Percentiles rank a stretch among this genome's conserved stretches.
These are phyloP conservation scores for Falcaria lacertinaria DNA, from an alignment of 2,888 invertebrate species.

Conservation along the genomic window DNA sequence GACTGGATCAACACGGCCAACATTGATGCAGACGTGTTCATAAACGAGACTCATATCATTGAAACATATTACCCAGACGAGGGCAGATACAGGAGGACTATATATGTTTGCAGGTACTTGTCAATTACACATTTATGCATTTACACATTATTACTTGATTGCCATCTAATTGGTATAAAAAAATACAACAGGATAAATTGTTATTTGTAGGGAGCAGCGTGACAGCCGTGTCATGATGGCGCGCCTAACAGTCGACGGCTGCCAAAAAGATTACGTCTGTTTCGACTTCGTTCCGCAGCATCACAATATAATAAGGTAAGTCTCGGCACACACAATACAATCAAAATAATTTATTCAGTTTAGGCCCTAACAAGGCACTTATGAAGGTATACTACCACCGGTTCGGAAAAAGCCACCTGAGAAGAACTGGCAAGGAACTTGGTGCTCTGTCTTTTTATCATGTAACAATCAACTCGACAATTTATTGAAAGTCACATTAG, in stretches of 20 bases:
- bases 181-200: neutral
- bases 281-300: conserved; percentile 97
- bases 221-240: conserved; percentile 97
- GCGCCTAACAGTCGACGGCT: conserved; percentile 95
- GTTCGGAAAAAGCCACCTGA: no score
- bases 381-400: no score
- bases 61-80: conserved; percentile 97
- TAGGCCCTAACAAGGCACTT: no score
- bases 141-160: neutral
- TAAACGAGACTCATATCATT: conserved; percentile 97
- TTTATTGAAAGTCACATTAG: no score
- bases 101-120: conserved; percentile 90
- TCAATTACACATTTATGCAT: neutral
- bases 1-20: conserved; percentile 99
- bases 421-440: no score
- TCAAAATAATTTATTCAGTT: no score
- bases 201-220: conserved; percentile 85
- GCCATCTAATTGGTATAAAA: no score
- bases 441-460: no score
- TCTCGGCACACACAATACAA: neutral
- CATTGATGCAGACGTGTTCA: conserved; percentile 94
- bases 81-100: conserved; percentile 90
- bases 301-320: conserved; percentile 91
- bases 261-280: conserved; percentile 98
- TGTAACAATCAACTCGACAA: no score